phyloP scores from a whole-genome alignment of 2,113 vertebrate species.

The Lichenostomus cassidix region DNA sequence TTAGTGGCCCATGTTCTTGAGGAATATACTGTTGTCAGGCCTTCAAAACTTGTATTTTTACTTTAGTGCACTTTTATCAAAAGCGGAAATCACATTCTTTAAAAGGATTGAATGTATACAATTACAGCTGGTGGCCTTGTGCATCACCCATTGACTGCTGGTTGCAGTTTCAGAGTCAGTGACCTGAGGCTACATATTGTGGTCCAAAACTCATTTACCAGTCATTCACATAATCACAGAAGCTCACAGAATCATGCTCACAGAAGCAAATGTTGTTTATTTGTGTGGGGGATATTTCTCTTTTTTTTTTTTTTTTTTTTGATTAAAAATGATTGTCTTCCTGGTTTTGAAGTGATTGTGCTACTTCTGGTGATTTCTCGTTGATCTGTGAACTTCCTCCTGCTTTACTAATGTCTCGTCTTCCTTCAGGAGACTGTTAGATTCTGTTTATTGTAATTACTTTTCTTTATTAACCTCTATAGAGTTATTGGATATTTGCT shows the following conservation, averaged over 20 bases:
- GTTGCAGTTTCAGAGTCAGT: background rate
- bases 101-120: accelerated
- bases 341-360: background rate
- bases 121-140: background rate
- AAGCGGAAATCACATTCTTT: background rate
- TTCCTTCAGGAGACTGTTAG: background rate
- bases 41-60: background rate
- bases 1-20: background rate
- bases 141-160: background rate
- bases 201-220: background rate
- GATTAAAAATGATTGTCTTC: background rate
- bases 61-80: background rate
- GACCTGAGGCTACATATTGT: background rate
- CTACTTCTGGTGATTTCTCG: background rate
- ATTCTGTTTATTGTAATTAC: background rate
- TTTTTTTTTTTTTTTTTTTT: background rate
- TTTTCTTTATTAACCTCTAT: background rate
- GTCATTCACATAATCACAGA: background rate
- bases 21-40: background rate
- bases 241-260: background rate
- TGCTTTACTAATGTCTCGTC: background rate
- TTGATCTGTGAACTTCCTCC: background rate
- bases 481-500: background rate
- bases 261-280: background rate
- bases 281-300: background rate